Percentiles rank a stretch among this genome's conserved stretches.
phyloP scores from a whole-genome alignment of 1,140 invertebrate species.

The Papilio polytes region DNA sequence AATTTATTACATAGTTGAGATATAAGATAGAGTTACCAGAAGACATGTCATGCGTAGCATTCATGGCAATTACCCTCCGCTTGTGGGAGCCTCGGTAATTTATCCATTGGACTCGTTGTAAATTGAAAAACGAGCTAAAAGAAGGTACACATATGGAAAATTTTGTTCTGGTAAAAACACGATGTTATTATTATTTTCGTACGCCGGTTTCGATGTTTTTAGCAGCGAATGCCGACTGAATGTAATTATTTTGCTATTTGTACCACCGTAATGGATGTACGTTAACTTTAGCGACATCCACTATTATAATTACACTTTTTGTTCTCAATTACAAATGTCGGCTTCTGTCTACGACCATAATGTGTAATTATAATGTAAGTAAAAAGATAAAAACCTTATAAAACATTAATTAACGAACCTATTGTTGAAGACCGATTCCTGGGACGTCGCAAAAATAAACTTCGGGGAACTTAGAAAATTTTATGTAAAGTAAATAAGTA shows the following conservation, averaged over 20 bases:
- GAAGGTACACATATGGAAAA: neutral
- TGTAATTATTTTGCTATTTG: constrained; percentile 22
- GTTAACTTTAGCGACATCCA: neutral
- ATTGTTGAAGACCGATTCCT: neutral
- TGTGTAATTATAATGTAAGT: neutral
- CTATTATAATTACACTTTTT: constrained; percentile 16
- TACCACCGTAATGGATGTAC: constrained; percentile 6
- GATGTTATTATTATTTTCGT: neutral
- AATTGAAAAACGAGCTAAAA: neutral
- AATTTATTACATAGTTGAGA: neutral
- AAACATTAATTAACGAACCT: neutral
- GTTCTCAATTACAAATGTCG: constrained; percentile 19
- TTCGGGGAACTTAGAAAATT: neutral
- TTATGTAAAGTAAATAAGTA: neutral
- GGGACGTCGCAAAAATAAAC: neutral
- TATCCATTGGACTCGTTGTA: neutral
- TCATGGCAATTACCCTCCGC: constrained; percentile 14
- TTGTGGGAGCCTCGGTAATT: neutral
- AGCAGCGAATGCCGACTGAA: neutral
- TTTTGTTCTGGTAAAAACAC: neutral
- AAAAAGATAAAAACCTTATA: neutral
- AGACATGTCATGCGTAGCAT: neutral
- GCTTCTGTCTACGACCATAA: constrained; percentile 5
- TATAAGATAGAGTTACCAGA: constrained; percentile 6
- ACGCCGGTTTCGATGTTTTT: constrained; percentile 6